These are phyloP conservation scores for Sternarchorhynchus goeldii DNA, from an alignment of 2,797 vertebrate genomes.

Conservation along the genomic window DNA sequence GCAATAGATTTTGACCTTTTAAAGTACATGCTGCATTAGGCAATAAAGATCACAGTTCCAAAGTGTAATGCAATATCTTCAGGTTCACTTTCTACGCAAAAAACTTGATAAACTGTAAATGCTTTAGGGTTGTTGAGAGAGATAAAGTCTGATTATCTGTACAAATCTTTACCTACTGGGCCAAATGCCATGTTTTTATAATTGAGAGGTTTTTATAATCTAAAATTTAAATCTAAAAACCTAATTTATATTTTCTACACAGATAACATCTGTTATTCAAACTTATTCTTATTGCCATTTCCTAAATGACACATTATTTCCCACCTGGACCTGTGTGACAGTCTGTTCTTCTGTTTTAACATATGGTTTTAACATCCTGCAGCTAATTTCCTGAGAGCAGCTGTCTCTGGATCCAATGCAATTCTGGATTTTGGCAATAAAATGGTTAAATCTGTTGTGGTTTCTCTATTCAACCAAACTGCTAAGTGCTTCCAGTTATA, in stretches of 20 bases:
- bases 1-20: constrained; percentile 35
- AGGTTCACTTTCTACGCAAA: not conserved
- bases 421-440: constrained; percentile 4
- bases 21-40: not conserved
- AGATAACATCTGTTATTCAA: constrained; percentile 70
- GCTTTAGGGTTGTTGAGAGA: not conserved
- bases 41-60: not conserved
- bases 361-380: constrained; percentile 31
- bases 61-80: not conserved
- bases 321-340: constrained; percentile 61
- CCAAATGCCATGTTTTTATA: constrained; percentile 58
- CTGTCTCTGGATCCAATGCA: constrained; percentile 1
- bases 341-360: constrained; percentile 40
- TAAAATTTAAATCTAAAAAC: constrained; percentile 65
- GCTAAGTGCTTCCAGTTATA: constrained; percentile 19
- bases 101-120: not conserved
- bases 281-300: constrained; percentile 64
- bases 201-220: not conserved
- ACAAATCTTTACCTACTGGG: constrained; percentile 67
- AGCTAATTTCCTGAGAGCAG: constrained; percentile 19
- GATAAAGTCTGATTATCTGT: constrained; percentile 46
- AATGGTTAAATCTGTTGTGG: constrained; percentile 18
- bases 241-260: constrained; percentile 61
- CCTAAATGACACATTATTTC: constrained; percentile 69
- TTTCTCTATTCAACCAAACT: constrained; percentile 13